Evolutionary conservation across 1,140 invertebrate genomes (phyloP), one percentile per base, ranked within the genome.

Genomic region (Subanguina moxae): DNA sequence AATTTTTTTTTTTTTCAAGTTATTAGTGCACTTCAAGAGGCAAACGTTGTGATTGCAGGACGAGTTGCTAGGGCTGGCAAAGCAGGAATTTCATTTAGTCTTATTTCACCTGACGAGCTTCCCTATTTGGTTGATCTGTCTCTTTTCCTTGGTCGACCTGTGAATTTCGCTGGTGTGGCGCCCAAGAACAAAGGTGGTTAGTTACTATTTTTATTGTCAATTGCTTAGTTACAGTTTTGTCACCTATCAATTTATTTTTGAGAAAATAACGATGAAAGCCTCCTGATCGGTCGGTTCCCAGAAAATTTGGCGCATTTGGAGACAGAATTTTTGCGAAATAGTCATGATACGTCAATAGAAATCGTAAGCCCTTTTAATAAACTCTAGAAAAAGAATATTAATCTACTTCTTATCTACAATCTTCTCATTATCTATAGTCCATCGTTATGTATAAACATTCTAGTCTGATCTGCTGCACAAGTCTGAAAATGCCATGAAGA

Each of bases 21-120:
- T 21, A 7, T 3, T 52, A 25, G 15, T 52, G 23, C 3, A 52
- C 3, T 7, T 52, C 11, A 45, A 45, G 43, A 45, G n/a, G 43
- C 11, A 45, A 71, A 61, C 25, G 5, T 38, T 66, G 38, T n/a
- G 13, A 62, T 77, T 66, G 65, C 67, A 87, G 92, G 94, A 76
- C 88, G 96, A 75, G 97, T 96, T 85, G 96, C 95, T 9, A 86
- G 96, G 76, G 95, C 94, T 64, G 94, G 94, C 8, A 86, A 92
- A 38, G 87, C 86, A 62, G 95, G 95, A 28, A 89, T 87, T 8
- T 92, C 94, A 0, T 93, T 90, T 80, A 95, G 91, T 9, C 86
- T 99, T 52, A 85, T 98, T 27, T 85, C 89, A 0, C 88, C 88
- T 0, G 94, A 97, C 76, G 96, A 99, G 83, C 86, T 91, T 25